These are phyloP conservation scores for Antheraea yamamai DNA, from an alignment of 2,888 invertebrate species.

Conservation along the genomic window DNA sequence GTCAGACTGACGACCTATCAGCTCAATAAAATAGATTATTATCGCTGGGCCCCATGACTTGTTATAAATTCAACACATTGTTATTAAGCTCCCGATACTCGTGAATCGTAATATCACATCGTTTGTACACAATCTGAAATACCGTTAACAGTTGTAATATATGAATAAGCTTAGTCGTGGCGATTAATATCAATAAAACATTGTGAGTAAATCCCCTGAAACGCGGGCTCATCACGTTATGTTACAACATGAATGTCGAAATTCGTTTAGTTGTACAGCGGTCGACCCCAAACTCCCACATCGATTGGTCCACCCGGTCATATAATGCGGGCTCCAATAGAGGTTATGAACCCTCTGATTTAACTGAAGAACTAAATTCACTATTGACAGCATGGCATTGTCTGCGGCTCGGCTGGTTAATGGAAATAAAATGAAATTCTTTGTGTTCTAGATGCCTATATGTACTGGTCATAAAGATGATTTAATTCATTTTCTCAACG, in stretches of 20 bases:
- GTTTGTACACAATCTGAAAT: background rate
- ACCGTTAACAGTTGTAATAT: constrained; percentile 5
- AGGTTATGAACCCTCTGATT: constrained; percentile 73
- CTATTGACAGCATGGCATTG: constrained; percentile 19
- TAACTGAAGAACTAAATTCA: constrained; percentile 68
- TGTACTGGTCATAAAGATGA: background rate
- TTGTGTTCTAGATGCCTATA: constrained; percentile 17
- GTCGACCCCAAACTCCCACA: constrained; percentile 51
- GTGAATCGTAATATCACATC: background rate
- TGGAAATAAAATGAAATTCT: constrained; percentile 15
- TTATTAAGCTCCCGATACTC: background rate
- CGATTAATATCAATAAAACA: constrained; percentile 20
- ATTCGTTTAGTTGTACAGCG: constrained; percentile 54
- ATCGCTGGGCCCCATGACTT: background rate
- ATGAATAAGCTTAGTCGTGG: constrained; percentile 9
- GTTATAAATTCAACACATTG: background rate
- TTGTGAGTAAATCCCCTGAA: constrained; percentile 16
- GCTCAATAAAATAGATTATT: background rate
- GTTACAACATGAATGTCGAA: constrained; percentile 47
- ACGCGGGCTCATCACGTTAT: constrained; percentile 23
- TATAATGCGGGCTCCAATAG: constrained; percentile 68
- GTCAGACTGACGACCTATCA: background rate
- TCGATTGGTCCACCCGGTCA: constrained; percentile 66
- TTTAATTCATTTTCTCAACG: constrained; percentile 8
- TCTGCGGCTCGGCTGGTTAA: constrained; percentile 18